Evolutionary conservation across 2,113 vertebrate species (phyloP).

Genomic region (Myocastor coypus): DNA sequence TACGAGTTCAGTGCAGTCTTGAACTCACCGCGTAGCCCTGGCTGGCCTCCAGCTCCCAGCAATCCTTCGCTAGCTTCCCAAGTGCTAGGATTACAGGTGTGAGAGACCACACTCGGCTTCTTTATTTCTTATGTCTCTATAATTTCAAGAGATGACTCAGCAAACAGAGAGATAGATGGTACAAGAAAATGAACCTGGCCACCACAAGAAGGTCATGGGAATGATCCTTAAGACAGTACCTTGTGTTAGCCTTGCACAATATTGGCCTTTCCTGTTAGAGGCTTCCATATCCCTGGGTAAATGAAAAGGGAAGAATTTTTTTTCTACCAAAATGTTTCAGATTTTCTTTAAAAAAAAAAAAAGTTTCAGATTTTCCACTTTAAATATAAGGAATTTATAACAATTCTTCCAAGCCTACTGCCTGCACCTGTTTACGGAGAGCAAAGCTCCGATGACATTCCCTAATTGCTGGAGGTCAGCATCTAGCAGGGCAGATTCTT

Average conservation of each 20-base stretch:
- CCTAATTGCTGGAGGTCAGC: conserved; percentile 5
- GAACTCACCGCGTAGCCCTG: background rate
- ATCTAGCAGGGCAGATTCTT: background rate
- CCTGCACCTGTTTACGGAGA: background rate
- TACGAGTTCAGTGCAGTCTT: background rate
- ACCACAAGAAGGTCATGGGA: background rate
- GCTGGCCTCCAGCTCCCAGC: background rate
- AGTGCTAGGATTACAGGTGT: background rate
- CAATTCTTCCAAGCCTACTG: background rate
- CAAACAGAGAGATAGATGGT: background rate
- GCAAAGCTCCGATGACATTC: background rate
- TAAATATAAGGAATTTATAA: conserved; percentile 34
- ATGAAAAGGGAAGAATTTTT: conserved; percentile 14
- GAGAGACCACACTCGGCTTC: background rate
- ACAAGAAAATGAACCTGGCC: background rate
- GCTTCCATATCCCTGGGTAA: background rate
- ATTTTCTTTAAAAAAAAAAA: background rate
- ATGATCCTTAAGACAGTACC: background rate
- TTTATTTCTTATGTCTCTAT: background rate
- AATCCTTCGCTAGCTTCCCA: background rate
- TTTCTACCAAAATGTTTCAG: conserved; percentile 27
- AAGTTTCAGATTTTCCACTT: background rate
- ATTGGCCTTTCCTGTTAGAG: background rate
- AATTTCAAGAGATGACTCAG: background rate
- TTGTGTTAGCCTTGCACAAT: background rate